Evolutionary conservation across 2,113 vertebrate species (phyloP), one percentile per base, ranked within the genome.

Genomic region (Cyprinodon brontotheroides): DNA sequence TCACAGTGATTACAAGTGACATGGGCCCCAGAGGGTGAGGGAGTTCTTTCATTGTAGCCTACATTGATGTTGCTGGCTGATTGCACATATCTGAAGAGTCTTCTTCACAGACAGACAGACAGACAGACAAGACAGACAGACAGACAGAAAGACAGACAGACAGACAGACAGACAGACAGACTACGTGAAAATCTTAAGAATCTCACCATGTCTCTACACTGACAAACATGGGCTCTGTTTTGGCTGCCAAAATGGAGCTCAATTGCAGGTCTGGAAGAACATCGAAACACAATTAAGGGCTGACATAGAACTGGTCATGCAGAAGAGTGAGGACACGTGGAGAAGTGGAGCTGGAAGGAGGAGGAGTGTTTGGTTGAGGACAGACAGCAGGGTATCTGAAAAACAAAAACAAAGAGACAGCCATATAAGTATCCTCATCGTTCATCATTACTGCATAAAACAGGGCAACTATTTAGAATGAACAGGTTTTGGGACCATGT

Each of bases 241-340:
- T 94, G 96, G 93, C 95, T 97, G 93, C 92, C 79, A 93, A 96
- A 93, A 94, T 93, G 95, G 94, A 95, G 95, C 93, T 95, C 93
- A 91, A 89, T 95, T 76, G 93, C 94, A 92, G 93, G 93, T 93
- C 94, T 94, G 92, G 91, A 93, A 88, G 94, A 98, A 98, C 94
- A 96, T 96, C 94, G 96, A 97, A 97, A 97, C 95, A 97, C 94
- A 96, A 96, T 97, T 95, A 96, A 94, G 93, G 87, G 84, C 89
- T 96, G 95, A 96, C 93, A 96, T 93, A 81, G 94, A 96, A 86
- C 89, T 81, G 86, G 86, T 88, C 89, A 92, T 91, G 92, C 91
- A 91, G 91, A 92, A 93, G 91, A 69, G 67, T 40, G 94, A 95
- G 94, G 94, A 94, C 92, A 84, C 92, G 93, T 93, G 92, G 72